phyloP scores from a whole-genome alignment of 2,888 invertebrate species.

The Athalia circularis region DNA sequence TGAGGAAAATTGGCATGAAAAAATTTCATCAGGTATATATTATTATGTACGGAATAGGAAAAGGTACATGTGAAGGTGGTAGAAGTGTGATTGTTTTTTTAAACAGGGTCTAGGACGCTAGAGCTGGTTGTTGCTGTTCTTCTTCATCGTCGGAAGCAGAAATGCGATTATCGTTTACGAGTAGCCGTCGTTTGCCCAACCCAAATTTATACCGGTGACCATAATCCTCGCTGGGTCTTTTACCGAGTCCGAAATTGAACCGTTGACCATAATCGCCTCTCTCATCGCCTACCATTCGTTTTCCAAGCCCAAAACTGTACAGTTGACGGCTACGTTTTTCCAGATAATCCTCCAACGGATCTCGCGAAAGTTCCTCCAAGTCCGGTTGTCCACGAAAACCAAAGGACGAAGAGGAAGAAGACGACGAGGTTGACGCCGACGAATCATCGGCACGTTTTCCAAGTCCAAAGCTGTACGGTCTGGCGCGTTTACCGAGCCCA shows the following conservation, averaged over 20 bases:
- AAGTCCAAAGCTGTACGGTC: slow-evolving; percentile 77
- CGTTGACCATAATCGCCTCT: slow-evolving; percentile 61
- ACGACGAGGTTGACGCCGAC: background rate
- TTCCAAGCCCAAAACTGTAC: slow-evolving; percentile 78
- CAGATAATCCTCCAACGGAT: slow-evolving; percentile 71
- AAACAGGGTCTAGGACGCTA: slow-evolving; percentile 2
- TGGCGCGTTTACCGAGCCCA: slow-evolving; percentile 81
- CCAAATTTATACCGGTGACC: slow-evolving; percentile 62
- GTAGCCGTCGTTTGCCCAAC: slow-evolving; percentile 59
- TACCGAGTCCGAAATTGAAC: slow-evolving; percentile 51
- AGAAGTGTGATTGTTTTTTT: background rate
- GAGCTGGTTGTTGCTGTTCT: background rate
- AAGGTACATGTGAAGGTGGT: background rate
- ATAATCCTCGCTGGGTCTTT: slow-evolving; percentile 49
- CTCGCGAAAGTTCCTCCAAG: slow-evolving; percentile 71
- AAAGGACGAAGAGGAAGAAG: slow-evolving; percentile 39
- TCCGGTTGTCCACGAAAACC: slow-evolving; percentile 66
- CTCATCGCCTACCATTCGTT: slow-evolving; percentile 72
- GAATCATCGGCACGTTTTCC: slow-evolving; percentile 74
- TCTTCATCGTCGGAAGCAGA: slow-evolving; percentile 48
- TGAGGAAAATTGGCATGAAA: background rate
- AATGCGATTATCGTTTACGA: slow-evolving; percentile 39
- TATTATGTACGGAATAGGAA: background rate
- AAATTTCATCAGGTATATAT: background rate
- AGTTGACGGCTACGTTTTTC: slow-evolving; percentile 77